A percentile compares a stretch with the other conserved stretches of the same genome.
phyloP scores from a whole-genome alignment of 2,797 vertebrate species.

The Alosa sapidissima region DNA sequence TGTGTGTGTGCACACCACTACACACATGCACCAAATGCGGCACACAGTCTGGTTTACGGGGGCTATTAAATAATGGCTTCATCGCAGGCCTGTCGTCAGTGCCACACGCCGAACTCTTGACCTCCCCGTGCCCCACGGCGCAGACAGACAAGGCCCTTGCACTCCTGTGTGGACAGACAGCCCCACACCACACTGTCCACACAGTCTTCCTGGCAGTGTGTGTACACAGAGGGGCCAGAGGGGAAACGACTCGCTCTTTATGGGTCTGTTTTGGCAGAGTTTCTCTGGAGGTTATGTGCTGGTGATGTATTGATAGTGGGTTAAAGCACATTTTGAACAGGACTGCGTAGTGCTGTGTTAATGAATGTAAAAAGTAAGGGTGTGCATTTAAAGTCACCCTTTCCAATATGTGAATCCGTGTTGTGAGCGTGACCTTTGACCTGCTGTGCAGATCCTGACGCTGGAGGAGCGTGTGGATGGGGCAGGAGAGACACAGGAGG shows the following conservation, averaged over 20 bases:
- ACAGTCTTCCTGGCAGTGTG: neutral
- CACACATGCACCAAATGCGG: slow-evolving; percentile 52
- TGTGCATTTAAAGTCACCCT: too few relatives aligned
- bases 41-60: slow-evolving; percentile 58
- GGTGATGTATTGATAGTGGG: neutral
- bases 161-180: neutral
- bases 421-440: slow-evolving; percentile 49
- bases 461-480: slow-evolving; percentile 91
- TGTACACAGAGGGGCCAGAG: neutral
- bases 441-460: slow-evolving; percentile 87
- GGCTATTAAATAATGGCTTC: slow-evolving; percentile 52
- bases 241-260: neutral
- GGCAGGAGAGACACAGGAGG: slow-evolving; percentile 92
- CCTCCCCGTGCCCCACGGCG: neutral
- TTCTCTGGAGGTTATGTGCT: neutral
- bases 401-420: neutral
- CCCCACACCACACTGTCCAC: neutral
- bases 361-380: too few relatives aligned
- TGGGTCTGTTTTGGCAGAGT: neutral
- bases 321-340: too few relatives aligned
- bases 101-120: neutral
- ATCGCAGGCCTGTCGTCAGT: slow-evolving; percentile 32
- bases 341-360: neutral
- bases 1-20: too few relatives aligned
- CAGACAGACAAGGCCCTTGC: neutral